Conservation (phyloP, 2,888 invertebrate genomes). For the Epinotia demarniana region DNA sequence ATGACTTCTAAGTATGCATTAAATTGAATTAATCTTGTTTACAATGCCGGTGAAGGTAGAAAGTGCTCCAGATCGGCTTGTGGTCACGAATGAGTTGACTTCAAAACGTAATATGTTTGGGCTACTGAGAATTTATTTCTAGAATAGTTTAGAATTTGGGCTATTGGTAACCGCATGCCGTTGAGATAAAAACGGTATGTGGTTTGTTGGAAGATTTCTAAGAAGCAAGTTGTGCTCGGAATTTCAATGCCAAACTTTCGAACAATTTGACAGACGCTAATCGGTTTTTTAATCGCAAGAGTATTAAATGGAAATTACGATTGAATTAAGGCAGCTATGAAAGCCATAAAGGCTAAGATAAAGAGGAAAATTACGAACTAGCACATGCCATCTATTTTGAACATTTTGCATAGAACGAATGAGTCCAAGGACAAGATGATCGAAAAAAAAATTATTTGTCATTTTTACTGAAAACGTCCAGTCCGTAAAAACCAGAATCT, state of each 20-base stretch:
- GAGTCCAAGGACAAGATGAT: too few species aligned
- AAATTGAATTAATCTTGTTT: constrained; percentile 47
- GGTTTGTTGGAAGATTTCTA: neutral
- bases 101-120: constrained; percentile 25
- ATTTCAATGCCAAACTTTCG: neutral
- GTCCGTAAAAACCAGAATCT: neutral
- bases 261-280: neutral
- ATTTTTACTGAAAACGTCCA: too few species aligned
- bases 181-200: constrained; percentile 10
- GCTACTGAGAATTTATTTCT: constrained; percentile 24
- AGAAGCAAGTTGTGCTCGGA: neutral
- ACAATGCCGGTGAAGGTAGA: constrained; percentile 50
- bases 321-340: neutral
- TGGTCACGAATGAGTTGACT: constrained; percentile 55
- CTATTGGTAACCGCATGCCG: constrained; percentile 30
- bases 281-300: neutral
- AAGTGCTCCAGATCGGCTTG: constrained; percentile 55
- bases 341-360: neutral
- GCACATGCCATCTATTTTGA: too few species aligned
- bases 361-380: too few species aligned
- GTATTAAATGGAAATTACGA: neutral
- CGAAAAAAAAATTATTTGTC: neutral
- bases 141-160: constrained; percentile 24
- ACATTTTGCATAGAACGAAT: too few species aligned
- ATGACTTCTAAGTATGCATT: constrained; percentile 22